Evolutionary conservation across 2,888 invertebrate species (phyloP).

Genomic region (Tethea ocularis): DNA sequence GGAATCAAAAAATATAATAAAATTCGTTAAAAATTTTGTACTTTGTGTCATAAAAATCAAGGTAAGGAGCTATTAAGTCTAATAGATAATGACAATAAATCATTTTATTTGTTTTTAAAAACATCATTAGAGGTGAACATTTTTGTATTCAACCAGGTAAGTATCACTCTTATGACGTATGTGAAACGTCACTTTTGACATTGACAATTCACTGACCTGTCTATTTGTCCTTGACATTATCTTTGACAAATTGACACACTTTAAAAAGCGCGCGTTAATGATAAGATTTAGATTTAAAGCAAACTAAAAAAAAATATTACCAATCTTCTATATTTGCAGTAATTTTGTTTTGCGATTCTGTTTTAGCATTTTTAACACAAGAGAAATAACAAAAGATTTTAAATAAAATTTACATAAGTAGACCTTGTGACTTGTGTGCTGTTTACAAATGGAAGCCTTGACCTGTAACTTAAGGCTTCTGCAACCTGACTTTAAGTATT

Average conservation of each 20-base stretch:
- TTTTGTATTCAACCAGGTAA: not conserved
- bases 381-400: slow-evolving; percentile 3
- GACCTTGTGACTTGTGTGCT: slow-evolving; percentile 14
- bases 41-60: too few relatives aligned
- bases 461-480: slow-evolving; percentile 13
- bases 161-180: not conserved
- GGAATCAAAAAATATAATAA: too few relatives aligned
- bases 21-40: too few relatives aligned
- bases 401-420: slow-evolving; percentile 17
- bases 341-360: not conserved
- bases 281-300: not conserved
- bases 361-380: slow-evolving; percentile 9
- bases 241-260: slow-evolving; percentile 8
- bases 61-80: too few relatives aligned
- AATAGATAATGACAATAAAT: not conserved
- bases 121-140: too few relatives aligned
- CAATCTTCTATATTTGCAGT: not conserved
- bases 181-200: slow-evolving; percentile 2
- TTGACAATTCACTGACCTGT: slow-evolving; percentile 4
- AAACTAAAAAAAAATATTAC: not conserved
- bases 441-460: slow-evolving; percentile 5
- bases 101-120: too few relatives aligned
- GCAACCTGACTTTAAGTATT: slow-evolving; percentile 11
- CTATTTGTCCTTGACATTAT: not conserved
- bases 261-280: not conserved